Base-by-base conservation (phyloP, 2,888 invertebrate genomes). In the Myathropa florea region DNA sequence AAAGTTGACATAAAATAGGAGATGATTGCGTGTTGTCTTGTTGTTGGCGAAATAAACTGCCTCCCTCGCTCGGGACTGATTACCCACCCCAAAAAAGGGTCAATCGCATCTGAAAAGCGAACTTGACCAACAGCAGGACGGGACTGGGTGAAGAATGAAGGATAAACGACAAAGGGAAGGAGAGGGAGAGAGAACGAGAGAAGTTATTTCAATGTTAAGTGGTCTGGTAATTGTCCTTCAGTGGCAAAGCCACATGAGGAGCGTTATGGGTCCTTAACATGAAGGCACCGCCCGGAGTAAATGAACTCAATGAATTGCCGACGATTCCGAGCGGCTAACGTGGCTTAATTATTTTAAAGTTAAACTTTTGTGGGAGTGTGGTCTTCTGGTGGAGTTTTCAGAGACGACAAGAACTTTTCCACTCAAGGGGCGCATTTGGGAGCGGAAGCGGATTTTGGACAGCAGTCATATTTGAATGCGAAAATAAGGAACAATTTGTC, bases 1-100 rank as follows among this genome's bases (percentile, higher is more conserved):
- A 72, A 81, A 72, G 67, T 73, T 77, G 72, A 77, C 76, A 77
- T 46, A 57, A 80, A 55, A 73, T 21, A 73, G 33, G 23, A 80
- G 24, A 68, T 77, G 67, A 72, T 77, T 78, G 67, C 33, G 33
- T 55, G 24, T 68, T n/a, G n/a, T 61, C 67, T 61, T 76, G 70
- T 71, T 63, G 53, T 39, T 28, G 53, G 33, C 4, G 18, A 46
- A 60, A 23, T 68, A 53, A 46, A 46, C 18, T 7, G 46, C n/a
- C 4, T 18, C 18, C 46, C n/a, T 46, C 46, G 1, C 64, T n/a
- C n/a, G n/a, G 39, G 30, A 46, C 28, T 61, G 30, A 28, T 53
- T 61, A 36, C 26, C 18, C 23, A 70, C 55, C 4, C 36, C 10
- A 6, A 71, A 60, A 71, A 60, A 71, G 39, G 39, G 57, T 68